phyloP scores from a whole-genome alignment of 2,797 vertebrate species.

The Hipposideros larvatus region DNA sequence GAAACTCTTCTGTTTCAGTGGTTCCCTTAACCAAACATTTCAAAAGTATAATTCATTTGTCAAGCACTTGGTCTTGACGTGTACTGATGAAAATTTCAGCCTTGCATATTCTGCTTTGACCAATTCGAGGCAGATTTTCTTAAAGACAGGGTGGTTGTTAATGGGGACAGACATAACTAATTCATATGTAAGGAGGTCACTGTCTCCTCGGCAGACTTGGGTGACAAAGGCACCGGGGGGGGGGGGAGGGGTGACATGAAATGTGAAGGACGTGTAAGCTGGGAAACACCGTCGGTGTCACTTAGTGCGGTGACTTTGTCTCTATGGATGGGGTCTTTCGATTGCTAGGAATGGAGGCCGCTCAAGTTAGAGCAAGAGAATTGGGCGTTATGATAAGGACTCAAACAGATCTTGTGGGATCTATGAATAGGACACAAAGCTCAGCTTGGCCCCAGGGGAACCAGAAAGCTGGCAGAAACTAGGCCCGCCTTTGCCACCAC shows the following conservation, averaged over 20 bases:
- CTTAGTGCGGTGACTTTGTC: not conserved
- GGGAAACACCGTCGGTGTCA: not conserved
- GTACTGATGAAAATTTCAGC: not conserved
- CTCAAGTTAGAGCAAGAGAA: not conserved
- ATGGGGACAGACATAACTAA: not conserved
- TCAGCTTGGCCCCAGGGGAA: not conserved
- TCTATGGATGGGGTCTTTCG: not conserved
- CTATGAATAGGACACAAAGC: not conserved
- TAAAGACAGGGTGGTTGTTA: not conserved
- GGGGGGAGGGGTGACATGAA: not conserved
- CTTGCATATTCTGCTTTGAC: not conserved
- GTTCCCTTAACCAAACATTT: not conserved
- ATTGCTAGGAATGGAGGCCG: not conserved
- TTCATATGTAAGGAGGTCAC: not conserved
- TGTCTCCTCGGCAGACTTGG: not conserved
- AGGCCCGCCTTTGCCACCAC: not conserved
- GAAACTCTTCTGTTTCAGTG: not conserved
- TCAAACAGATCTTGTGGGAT: not conserved
- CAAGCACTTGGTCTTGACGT: not conserved
- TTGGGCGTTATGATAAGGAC: not conserved
- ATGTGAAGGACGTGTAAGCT: not conserved
- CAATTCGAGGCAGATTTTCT: not conserved
- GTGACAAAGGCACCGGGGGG: not conserved
- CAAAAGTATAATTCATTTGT: not conserved
- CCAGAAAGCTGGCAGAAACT: not conserved